Conservation (phyloP, 1,140 invertebrate genomes). For the Tyrophagus putrescentiae region DNA sequence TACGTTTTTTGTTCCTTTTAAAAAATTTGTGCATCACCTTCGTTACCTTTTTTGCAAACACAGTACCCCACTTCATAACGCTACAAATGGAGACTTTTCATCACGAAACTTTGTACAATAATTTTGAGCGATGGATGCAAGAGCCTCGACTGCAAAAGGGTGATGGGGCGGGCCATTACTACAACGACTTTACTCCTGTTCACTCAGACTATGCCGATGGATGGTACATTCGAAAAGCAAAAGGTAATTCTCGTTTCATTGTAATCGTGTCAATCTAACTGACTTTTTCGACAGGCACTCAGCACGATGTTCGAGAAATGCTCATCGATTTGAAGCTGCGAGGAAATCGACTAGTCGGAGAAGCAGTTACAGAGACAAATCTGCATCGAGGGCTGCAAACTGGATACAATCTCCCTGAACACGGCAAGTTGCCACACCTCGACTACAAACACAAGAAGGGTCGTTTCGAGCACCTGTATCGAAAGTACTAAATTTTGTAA, state of each 20-base stretch:
- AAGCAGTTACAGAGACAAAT: neutral
- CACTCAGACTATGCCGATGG: conserved; percentile 19
- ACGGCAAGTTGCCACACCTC: neutral
- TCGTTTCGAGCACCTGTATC: neutral
- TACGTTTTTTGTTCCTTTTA: no score
- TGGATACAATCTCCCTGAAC: neutral
- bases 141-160: neutral
- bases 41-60: no score
- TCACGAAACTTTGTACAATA: no score
- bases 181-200: neutral
- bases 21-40: no score
- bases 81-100: no score
- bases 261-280: no score
- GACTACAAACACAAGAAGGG: conserved; percentile 16
- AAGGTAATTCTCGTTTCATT: no score
- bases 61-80: no score
- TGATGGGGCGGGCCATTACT: conserved; percentile 7
- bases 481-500: no score
- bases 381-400: neutral
- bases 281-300: no score
- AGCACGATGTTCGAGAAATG: conserved; percentile 7
- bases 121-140: no score
- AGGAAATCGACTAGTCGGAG: neutral
- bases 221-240: conserved; percentile 12
- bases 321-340: conserved; percentile 2